Conservation (phyloP, 2,797 vertebrate genomes). For the Chanos chanos region DNA sequence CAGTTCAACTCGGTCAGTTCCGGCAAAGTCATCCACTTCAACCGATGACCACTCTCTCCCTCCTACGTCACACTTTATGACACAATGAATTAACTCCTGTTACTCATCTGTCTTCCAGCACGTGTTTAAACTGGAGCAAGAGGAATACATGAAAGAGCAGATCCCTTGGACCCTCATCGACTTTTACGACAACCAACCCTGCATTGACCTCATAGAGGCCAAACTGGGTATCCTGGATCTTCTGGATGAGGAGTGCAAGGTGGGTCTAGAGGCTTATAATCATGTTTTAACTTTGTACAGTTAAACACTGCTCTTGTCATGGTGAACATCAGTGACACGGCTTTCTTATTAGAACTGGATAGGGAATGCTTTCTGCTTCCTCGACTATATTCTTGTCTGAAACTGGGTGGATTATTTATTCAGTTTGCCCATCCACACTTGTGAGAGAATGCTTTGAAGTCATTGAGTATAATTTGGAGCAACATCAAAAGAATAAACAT, state of each 20-base stretch:
- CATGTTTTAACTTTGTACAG: no score
- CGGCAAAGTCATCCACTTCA: no score
- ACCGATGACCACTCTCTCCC: no score
- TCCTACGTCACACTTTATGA: background rate
- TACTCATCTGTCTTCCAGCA: conserved; percentile 67
- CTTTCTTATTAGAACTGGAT: no score
- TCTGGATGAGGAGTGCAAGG: conserved; percentile 95
- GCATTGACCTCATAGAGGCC: conserved; percentile 92
- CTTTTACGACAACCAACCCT: conserved; percentile 86
- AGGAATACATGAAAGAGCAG: conserved; percentile 86
- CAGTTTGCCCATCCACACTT: conserved; percentile 7
- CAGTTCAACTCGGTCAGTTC: conserved; percentile 92
- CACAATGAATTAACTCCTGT: background rate
- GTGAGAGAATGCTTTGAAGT: conserved; percentile 36
- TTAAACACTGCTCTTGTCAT: no score
- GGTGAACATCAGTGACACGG: no score
- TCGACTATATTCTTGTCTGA: conserved; percentile 19
- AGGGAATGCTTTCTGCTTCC: no score
- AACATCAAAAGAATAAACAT: conserved; percentile 22
- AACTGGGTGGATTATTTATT: conserved; percentile 17
- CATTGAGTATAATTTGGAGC: conserved; percentile 26
- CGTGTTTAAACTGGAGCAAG: conserved; percentile 89
- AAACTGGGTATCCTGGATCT: conserved; percentile 91
- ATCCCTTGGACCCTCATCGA: conserved; percentile 89
- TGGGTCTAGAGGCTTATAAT: conserved; percentile 52